Evolutionary conservation across 2,113 vertebrate species (phyloP).

Genomic region (Ochotona curzoniae): DNA sequence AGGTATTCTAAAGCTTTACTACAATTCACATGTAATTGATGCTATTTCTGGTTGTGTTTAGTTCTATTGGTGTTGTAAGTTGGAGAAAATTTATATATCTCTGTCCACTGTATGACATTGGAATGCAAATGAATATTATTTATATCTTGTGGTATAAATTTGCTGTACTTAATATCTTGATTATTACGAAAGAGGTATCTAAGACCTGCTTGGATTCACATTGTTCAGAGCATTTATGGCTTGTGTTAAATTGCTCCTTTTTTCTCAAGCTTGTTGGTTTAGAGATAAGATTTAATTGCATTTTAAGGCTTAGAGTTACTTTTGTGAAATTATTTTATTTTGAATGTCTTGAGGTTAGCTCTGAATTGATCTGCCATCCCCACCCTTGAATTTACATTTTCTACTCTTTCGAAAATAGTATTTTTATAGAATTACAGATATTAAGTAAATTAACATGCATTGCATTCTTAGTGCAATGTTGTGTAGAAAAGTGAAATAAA

Average conservation of each 20-base stretch:
- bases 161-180: not conserved
- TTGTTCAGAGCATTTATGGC: constrained; percentile 27
- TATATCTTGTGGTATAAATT: not conserved
- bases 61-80: not conserved
- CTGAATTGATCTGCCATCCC: not conserved
- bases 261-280: not conserved
- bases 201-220: not conserved
- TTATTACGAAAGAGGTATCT: constrained; percentile 9
- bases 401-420: not conserved
- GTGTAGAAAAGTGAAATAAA: constrained; percentile 51
- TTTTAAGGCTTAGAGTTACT: constrained; percentile 28
- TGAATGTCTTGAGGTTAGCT: not conserved
- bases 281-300: constrained; percentile 32
- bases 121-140: not conserved
- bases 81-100: not conserved
- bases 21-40: not conserved
- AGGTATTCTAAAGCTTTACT: not conserved
- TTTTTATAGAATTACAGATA: constrained; percentile 24
- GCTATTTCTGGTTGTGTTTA: not conserved
- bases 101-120: not conserved
- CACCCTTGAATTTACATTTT: not conserved
- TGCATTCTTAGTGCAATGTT: constrained; percentile 38
- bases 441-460: constrained; percentile 13
- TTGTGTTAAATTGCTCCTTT: constrained; percentile 38
- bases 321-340: not conserved